Evolutionary conservation across 2,797 vertebrate genomes (phyloP).

Genomic region (Emys orbicularis): DNA sequence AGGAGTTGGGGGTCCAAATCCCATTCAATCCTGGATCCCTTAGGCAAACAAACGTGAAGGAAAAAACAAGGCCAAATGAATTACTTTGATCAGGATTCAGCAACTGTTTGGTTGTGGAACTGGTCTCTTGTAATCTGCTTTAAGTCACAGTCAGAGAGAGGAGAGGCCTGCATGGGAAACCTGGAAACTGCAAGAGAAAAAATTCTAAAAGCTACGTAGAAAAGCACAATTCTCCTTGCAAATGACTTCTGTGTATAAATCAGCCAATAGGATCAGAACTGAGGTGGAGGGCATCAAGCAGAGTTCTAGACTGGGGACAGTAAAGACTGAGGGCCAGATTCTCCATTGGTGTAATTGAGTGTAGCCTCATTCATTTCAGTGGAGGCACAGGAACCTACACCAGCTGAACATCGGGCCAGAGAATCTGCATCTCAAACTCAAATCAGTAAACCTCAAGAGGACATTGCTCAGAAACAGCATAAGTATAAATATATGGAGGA

Average conservation of each 20-base stretch:
- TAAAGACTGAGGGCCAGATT: neutral
- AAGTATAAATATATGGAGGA: neutral
- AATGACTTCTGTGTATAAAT: neutral
- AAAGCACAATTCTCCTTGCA: neutral
- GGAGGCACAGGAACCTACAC: neutral
- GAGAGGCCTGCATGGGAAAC: neutral
- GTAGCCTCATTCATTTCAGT: neutral
- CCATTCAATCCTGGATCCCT: neutral
- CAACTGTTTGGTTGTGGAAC: neutral
- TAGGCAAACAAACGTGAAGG: neutral
- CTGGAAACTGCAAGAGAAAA: neutral
- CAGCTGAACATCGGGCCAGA: accelerated
- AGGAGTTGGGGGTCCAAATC: neutral
- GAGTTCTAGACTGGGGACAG: neutral
- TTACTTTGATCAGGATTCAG: neutral
- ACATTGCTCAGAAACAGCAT: neutral
- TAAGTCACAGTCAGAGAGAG: neutral
- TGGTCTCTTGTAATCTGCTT: neutral
- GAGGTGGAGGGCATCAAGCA: neutral
- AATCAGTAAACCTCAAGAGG: neutral
- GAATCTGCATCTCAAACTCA: neutral
- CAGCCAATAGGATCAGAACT: neutral
- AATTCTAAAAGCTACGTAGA: neutral
- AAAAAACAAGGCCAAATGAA: accelerated
- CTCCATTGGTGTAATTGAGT: neutral